Conservation (phyloP, 2,797 vertebrate genomes). For the Harpagifer antarcticus region DNA sequence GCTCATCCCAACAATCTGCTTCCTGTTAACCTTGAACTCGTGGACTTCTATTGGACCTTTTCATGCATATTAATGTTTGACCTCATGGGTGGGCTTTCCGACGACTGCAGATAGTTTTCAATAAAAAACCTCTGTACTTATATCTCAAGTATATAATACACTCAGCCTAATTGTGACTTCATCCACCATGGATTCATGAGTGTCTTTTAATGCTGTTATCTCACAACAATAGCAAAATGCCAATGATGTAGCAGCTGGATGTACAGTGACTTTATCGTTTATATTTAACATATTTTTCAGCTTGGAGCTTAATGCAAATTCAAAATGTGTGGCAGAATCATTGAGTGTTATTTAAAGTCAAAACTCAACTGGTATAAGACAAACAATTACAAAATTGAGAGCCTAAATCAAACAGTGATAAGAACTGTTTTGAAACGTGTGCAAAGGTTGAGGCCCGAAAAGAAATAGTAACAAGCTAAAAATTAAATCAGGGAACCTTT, state of each 20-base stretch:
- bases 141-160: background rate
- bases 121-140: background rate
- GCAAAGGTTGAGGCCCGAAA: background rate
- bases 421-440: background rate
- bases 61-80: slow-evolving; percentile 21
- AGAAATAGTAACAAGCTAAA: background rate
- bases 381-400: background rate
- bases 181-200: background rate
- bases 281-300: background rate
- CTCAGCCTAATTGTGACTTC: background rate
- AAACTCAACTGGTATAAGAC: background rate
- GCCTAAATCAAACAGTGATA: background rate
- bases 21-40: slow-evolving; percentile 74
- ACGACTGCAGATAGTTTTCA: background rate
- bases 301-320: background rate
- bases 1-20: slow-evolving; percentile 31
- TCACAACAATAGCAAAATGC: background rate
- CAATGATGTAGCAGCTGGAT: background rate
- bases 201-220: background rate
- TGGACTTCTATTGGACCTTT: slow-evolving; percentile 25
- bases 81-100: background rate
- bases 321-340: background rate
- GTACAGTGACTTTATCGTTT: background rate
- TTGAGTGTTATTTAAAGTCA: background rate
- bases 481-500: background rate